Conservation (phyloP, 1,140 invertebrate species). For the Mya arenaria region DNA sequence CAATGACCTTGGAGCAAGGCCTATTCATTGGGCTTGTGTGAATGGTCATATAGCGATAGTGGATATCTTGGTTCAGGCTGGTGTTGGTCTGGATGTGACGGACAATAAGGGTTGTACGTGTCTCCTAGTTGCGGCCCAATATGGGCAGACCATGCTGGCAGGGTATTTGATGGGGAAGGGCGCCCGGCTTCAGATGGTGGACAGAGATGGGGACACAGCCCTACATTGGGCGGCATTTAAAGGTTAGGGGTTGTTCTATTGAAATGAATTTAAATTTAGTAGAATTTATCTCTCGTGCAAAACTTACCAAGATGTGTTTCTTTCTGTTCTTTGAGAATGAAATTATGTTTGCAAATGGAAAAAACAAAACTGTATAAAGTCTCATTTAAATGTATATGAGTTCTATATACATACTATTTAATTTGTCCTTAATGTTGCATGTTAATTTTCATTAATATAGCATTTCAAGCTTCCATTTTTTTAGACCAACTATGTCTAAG, state of each 20-base stretch:
- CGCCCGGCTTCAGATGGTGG: slow-evolving; percentile 90
- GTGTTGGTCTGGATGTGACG: slow-evolving; percentile 93
- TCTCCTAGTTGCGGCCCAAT: slow-evolving; percentile 95
- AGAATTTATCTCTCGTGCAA: no score
- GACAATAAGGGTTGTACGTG: slow-evolving; percentile 96
- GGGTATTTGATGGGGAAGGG: slow-evolving; percentile 94
- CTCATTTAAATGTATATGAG: no score
- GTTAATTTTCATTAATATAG: no score
- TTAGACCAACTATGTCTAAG: no score
- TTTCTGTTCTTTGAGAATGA: no score
- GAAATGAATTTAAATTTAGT: no score
- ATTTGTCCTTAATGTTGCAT: no score
- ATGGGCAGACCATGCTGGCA: slow-evolving; percentile 93
- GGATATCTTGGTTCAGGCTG: slow-evolving; percentile 89
- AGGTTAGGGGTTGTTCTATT: slow-evolving; percentile 80
- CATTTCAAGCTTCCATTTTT: no score
- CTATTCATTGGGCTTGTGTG: slow-evolving; percentile 95
- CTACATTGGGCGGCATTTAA: slow-evolving; percentile 97
- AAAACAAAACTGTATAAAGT: no score
- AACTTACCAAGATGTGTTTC: no score
- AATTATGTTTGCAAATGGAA: no score
- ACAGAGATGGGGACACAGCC: slow-evolving; percentile 95
- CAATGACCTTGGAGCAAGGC: slow-evolving; percentile 92
- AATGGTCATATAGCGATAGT: slow-evolving; percentile 91
- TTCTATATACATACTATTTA: no score